Evolutionary conservation across 2,888 invertebrate genomes (phyloP).

Genomic region (Tenthredo distinguenda): DNA sequence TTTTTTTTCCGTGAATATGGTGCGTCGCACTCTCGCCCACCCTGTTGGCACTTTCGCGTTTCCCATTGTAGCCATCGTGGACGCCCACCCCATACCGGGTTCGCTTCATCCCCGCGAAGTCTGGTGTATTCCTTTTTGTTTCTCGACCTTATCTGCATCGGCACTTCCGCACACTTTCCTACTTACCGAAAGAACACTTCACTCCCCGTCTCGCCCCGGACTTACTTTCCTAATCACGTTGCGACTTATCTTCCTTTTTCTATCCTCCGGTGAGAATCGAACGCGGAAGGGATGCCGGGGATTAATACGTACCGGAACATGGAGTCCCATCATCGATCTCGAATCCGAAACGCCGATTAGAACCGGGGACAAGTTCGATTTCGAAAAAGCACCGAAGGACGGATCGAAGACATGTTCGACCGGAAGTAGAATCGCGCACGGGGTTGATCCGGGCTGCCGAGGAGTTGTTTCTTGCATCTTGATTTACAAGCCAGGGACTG

Average conservation of each 20-base stretch:
- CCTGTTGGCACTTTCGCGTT: slow-evolving; percentile 42
- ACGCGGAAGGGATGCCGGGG: background rate
- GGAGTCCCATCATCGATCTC: background rate
- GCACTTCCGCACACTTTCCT: slow-evolving; percentile 28
- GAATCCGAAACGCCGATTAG: background rate
- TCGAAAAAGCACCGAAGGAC: background rate
- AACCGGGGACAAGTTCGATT: background rate
- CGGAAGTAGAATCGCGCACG: background rate
- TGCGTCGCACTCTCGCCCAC: slow-evolving; percentile 10
- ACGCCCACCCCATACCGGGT: background rate
- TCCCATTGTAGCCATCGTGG: slow-evolving; percentile 34
- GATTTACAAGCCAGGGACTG: background rate
- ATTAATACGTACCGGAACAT: background rate
- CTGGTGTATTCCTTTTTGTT: slow-evolving; percentile 33
- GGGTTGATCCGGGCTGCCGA: background rate
- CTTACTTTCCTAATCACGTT: slow-evolving; percentile 6
- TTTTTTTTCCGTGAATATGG: slow-evolving; percentile 12
- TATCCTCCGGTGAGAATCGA: background rate
- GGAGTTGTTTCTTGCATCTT: slow-evolving; percentile 2
- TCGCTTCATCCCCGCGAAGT: background rate
- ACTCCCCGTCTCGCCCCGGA: background rate
- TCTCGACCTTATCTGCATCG: slow-evolving; percentile 44
- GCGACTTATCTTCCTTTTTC: background rate
- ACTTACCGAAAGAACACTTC: slow-evolving; percentile 27
- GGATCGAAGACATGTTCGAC: background rate